Evolutionary conservation across 2,888 invertebrate genomes (phyloP).

Genomic region (Caenorhabditis becei): DNA sequence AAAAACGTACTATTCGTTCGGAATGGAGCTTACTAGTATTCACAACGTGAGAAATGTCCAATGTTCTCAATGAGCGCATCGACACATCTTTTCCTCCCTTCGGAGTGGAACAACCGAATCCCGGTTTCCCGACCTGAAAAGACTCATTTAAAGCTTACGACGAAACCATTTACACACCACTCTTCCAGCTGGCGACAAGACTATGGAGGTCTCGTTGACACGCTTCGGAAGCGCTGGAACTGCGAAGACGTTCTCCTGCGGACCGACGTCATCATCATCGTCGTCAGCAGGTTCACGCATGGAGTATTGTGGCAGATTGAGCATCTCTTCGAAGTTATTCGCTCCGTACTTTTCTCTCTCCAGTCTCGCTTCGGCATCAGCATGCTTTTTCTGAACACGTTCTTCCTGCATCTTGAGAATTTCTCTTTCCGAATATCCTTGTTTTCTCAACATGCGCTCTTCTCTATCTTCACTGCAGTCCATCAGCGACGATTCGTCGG

Average conservation of each 20-base stretch:
- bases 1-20: background rate
- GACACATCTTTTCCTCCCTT: constrained; percentile 23
- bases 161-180: background rate
- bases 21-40: constrained; percentile 8
- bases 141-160: background rate
- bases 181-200: constrained; percentile 17
- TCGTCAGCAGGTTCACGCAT: background rate
- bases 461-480: constrained; percentile 7
- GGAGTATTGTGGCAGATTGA: constrained; percentile 5
- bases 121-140: constrained; percentile 34
- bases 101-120: constrained; percentile 36
- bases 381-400: constrained; percentile 5
- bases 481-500: constrained; percentile 7
- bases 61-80: constrained; percentile 17
- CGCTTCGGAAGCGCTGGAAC: constrained; percentile 38
- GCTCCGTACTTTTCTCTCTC: constrained; percentile 30
- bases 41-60: constrained; percentile 46
- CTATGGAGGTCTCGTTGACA: constrained; percentile 28
- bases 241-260: constrained; percentile 10
- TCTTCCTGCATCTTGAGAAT: constrained; percentile 10
- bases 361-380: constrained; percentile 9
- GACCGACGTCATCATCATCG: background rate
- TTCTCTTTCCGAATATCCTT: constrained; percentile 18
- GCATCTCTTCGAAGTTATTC: constrained; percentile 22
- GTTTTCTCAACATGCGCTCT: constrained; percentile 22